phyloP scores from a whole-genome alignment of 2,888 invertebrate genomes.

The Agriopis aurantiaria region DNA sequence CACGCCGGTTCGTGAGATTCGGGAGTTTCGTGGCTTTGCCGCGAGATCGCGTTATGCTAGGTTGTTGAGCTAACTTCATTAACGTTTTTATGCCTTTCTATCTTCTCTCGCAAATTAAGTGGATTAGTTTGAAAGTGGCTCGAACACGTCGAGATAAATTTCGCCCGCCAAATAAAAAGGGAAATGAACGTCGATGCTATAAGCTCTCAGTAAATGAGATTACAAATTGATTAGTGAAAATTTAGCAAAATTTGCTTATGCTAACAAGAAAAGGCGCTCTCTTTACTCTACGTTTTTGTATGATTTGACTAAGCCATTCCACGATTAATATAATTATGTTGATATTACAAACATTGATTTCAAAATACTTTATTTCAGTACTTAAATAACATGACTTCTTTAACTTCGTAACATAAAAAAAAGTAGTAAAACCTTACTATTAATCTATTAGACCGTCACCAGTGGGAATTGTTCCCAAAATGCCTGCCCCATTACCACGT shows the following conservation, averaged over 20 bases:
- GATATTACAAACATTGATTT: no score
- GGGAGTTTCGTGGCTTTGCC: constrained; percentile 34
- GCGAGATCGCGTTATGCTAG: constrained; percentile 35
- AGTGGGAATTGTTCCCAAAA: no score
- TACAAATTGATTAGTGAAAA: constrained; percentile 7
- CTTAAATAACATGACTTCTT: no score
- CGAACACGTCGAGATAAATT: constrained; percentile 49
- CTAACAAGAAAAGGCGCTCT: neutral
- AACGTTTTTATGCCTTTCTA: constrained; percentile 51
- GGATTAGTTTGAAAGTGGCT: constrained; percentile 52
- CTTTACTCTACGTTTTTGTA: no score
- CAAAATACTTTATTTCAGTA: no score
- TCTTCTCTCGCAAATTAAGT: constrained; percentile 51
- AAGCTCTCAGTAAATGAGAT: constrained; percentile 20
- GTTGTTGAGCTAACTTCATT: constrained; percentile 49
- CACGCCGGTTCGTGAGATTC: constrained; percentile 48
- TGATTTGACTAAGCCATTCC: no score
- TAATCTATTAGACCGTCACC: no score
- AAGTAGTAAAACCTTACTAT: no score
- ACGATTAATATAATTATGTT: no score
- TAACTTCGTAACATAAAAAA: no score
- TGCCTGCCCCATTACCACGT: no score
- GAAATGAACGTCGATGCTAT: constrained; percentile 23
- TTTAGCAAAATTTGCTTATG: constrained; percentile 3
- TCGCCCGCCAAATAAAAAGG: constrained; percentile 31